A percentile compares a stretch with the other conserved stretches of the same genome.
phyloP scores from a whole-genome alignment of 2,888 invertebrate species.

The Nemapogon koenigi region DNA sequence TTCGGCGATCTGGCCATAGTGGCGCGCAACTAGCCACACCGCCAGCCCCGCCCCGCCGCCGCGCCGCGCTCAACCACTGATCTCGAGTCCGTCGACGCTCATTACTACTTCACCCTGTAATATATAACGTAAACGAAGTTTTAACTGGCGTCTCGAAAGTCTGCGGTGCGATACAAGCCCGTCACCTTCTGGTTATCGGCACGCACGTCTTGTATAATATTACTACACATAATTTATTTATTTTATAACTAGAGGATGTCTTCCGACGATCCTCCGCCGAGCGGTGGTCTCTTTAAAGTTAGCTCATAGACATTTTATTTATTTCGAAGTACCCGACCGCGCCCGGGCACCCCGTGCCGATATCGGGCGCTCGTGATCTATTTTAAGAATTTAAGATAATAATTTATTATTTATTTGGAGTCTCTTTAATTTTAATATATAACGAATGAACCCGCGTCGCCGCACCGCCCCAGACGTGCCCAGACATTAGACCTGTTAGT shows the following conservation, averaged over 20 bases:
- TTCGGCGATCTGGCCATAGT: constrained; percentile 50
- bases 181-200: constrained; percentile 44
- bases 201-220: constrained; percentile 64
- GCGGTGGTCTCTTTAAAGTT: constrained; percentile 65
- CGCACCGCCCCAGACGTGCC: constrained; percentile 57
- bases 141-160: constrained; percentile 61
- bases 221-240: constrained; percentile 54
- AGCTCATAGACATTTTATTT: constrained; percentile 62
- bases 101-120: constrained; percentile 51
- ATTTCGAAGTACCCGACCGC: constrained; percentile 61
- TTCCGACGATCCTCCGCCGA: constrained; percentile 63
- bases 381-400: constrained; percentile 64
- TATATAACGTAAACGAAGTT: constrained; percentile 53
- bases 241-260: constrained; percentile 61
- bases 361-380: constrained; percentile 66
- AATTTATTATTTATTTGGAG: constrained; percentile 67
- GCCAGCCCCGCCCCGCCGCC: constrained; percentile 35
- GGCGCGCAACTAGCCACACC: constrained; percentile 41
- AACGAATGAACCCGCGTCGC: constrained; percentile 51
- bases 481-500: constrained; percentile 19
- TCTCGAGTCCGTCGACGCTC: constrained; percentile 61
- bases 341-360: constrained; percentile 62
- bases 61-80: constrained; percentile 62
- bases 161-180: constrained; percentile 57
- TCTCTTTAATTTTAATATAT: constrained; percentile 45